These are phyloP conservation scores for Eudemis profundana DNA, from an alignment of 2,888 invertebrate genomes.

Conservation along the genomic window DNA sequence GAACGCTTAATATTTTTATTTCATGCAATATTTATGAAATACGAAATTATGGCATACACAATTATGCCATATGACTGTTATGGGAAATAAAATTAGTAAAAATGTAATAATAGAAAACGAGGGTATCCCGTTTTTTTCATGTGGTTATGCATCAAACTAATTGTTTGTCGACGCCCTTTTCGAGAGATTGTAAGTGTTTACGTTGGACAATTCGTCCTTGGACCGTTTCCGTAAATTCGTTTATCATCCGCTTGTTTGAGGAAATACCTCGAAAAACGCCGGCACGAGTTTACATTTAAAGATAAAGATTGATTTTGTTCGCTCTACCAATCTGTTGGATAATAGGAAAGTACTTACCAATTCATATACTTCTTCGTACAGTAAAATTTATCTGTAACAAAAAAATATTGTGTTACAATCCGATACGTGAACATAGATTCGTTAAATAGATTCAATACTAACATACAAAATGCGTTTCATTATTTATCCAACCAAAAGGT, in stretches of 20 bases:
- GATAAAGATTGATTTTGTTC: neutral
- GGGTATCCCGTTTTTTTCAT: neutral
- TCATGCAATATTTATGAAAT: too few species aligned
- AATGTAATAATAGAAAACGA: too few species aligned
- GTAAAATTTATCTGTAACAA: conserved; percentile 50
- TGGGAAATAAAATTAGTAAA: too few species aligned
- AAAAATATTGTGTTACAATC: conserved; percentile 10
- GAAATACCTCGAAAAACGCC: neutral
- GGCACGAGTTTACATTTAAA: neutral
- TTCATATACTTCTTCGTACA: conserved; percentile 47
- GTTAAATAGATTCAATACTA: too few species aligned
- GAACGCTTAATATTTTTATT: too few species aligned
- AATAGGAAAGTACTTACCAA: conserved; percentile 47
- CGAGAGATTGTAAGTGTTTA: conserved; percentile 22
- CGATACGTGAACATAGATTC: too few species aligned
- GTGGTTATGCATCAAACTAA: conserved; percentile 11
- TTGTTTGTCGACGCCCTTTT: conserved; percentile 3
- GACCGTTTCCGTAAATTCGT: conserved; percentile 13
- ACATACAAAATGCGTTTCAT: too few species aligned
- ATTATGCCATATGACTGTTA: too few species aligned
- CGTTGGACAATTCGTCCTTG: conserved; percentile 10
- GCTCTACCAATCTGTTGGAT: neutral
- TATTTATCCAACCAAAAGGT: too few species aligned
- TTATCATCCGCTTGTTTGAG: neutral
- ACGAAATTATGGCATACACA: too few species aligned